Percentiles rank a stretch among this genome's conserved stretches.
Evolutionary conservation across 2,113 vertebrate genomes (phyloP).

Genomic region (Urocynchramus pylzowi): DNA sequence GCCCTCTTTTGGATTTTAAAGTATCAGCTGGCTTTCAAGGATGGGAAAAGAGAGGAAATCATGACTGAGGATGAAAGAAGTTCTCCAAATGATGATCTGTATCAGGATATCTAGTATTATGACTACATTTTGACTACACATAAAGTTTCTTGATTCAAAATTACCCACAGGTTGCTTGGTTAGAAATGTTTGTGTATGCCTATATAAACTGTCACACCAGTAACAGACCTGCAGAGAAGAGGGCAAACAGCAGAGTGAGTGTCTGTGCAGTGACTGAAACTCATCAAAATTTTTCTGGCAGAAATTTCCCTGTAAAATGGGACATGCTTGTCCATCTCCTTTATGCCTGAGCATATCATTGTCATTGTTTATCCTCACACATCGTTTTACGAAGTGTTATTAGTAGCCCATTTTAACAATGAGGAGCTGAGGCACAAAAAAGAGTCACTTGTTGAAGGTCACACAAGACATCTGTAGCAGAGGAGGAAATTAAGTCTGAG

Average conservation of each 20-base stretch:
- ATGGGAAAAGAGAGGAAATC: not conserved
- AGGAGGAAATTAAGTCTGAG: conserved; percentile 3
- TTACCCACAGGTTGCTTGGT: not conserved
- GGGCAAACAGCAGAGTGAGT: not conserved
- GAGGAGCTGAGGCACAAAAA: not conserved
- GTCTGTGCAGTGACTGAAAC: not conserved
- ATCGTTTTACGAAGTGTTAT: accelerated
- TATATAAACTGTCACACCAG: not conserved
- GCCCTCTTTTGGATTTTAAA: not conserved
- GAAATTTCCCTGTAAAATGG: not conserved
- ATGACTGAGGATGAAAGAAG: not conserved
- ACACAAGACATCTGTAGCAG: not conserved
- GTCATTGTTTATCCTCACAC: not conserved
- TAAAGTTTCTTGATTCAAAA: not conserved
- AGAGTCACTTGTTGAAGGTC: not conserved
- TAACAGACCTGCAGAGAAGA: not conserved
- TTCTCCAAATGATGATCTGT: not conserved
- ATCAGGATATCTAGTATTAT: not conserved
- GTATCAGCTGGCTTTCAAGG: not conserved
- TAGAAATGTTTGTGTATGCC: not conserved
- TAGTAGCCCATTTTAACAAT: not conserved
- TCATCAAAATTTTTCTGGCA: not conserved
- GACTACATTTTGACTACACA: not conserved
- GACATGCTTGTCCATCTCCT: not conserved
- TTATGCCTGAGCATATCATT: not conserved